Evolutionary conservation across 2,113 vertebrate species (phyloP), one percentile per base, ranked within the genome.

Genomic region (Menura novaehollandiae): DNA sequence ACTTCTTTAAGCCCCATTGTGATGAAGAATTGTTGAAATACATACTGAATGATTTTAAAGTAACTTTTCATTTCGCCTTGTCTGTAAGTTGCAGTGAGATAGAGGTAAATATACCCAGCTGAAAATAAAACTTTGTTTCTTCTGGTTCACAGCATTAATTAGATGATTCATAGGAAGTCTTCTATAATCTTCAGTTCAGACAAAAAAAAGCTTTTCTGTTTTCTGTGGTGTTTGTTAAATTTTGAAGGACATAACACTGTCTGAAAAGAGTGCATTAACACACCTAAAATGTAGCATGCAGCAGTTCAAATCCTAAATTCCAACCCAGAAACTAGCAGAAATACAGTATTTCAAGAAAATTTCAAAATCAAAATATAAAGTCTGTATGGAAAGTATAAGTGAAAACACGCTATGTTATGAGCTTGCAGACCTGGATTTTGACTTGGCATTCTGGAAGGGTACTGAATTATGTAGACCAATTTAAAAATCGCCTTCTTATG

Each of bases 11-110:
- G 51, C 46, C 32, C 10, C 12, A 13, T 21, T 66, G 8, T 59
- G 27, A 33, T 44, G n/a, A 88, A 85, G 39, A 72, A 67, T 83
- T 78, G 24, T 9, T 82, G 56, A 93, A 89, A 88, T 41, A 60
- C 85, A 30, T 41, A 10, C 14, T 49, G n/a, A 72, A 55, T 17
- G 63, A 47, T 55, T 83, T 92, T 12, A 17, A 82, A 83, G 64
- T 56, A 72, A 10, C 35, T 47, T 59, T 60, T 33, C 28, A 51
- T 58, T 92, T 83, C 58, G 3, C 13, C 74, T 73, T 93, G 9
- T 18, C 23, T 37, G 11, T 88, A 71, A 88, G 17, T 86, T 69
- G 15, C 33, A 74, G 16, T 55, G 11, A 69, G 33, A 73, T 3
- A 9, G 10, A 51, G 30, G 22, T 68, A 82, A 64, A 67, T 10